Conservation (phyloP, 2,797 vertebrate species). For the Poeciliopsis presidionis region DNA sequence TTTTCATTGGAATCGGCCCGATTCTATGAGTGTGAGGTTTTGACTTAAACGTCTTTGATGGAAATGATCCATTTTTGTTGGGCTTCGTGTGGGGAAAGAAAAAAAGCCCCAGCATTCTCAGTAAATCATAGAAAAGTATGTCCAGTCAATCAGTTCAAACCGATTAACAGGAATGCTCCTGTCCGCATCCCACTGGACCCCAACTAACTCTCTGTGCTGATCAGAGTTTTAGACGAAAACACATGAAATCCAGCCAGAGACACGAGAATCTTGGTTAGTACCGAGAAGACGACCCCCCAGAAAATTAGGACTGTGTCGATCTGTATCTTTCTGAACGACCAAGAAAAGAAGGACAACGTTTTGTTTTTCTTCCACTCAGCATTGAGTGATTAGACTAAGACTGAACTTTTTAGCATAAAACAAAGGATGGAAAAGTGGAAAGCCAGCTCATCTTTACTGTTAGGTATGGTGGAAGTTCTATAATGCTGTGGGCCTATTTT, state of each 20-base stretch:
- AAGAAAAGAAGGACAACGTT: not conserved
- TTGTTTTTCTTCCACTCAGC: not conserved
- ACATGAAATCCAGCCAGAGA: constrained; percentile 44
- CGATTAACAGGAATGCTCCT: constrained; percentile 40
- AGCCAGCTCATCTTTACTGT: not conserved
- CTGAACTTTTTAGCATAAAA: not conserved
- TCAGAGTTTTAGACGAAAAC: constrained; percentile 29
- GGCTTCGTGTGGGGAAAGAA: constrained; percentile 27
- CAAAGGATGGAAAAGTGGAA: not conserved
- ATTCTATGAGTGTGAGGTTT: constrained; percentile 14
- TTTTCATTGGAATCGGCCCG: constrained; percentile 33
- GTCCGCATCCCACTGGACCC: constrained; percentile 30
- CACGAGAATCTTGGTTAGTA: constrained; percentile 47
- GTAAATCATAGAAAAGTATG: constrained; percentile 38
- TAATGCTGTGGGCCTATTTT: not conserved
- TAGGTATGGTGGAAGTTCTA: not conserved
- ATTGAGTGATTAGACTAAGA: not conserved
- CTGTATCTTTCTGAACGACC: not conserved
- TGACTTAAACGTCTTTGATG: constrained; percentile 12
- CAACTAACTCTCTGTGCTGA: constrained; percentile 15
- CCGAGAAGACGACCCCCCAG: constrained; percentile 23
- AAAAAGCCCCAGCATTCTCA: constrained; percentile 14
- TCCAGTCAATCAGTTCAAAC: constrained; percentile 37
- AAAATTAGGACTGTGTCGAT: not conserved
- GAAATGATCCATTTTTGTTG: constrained; percentile 25